phyloP scores from a whole-genome alignment of 2,888 invertebrate species.

The Trilocha varians region DNA sequence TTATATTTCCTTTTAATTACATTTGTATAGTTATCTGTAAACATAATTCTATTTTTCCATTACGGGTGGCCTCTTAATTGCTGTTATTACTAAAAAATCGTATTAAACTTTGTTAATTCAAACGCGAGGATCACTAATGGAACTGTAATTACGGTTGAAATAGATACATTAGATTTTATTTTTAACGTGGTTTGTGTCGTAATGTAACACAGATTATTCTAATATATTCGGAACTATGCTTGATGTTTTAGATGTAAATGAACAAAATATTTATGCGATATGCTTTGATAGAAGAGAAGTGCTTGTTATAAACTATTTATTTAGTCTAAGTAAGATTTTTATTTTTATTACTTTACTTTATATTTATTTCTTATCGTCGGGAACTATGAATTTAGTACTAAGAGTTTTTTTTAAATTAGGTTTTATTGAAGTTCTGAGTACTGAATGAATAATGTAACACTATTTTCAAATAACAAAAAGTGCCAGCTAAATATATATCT shows the following conservation, averaged over 20 bases:
- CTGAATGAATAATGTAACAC: too few species aligned
- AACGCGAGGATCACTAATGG: conserved; percentile 25
- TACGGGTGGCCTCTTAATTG: conserved; percentile 36
- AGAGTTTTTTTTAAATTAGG: too few species aligned
- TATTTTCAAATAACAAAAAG: background rate
- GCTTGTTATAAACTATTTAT: too few species aligned
- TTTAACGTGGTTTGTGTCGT: conserved; percentile 4
- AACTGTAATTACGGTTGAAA: conserved; percentile 18
- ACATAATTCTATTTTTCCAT: conserved; percentile 39
- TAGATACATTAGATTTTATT: background rate
- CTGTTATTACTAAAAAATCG: conserved; percentile 26
- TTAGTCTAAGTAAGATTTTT: too few species aligned
- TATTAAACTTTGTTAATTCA: conserved; percentile 22
- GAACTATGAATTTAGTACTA: too few species aligned
- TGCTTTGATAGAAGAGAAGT: too few species aligned
- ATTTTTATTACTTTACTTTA: too few species aligned
- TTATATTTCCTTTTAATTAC: conserved; percentile 17
- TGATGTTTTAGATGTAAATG: background rate
- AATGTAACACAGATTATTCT: background rate
- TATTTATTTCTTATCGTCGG: too few species aligned
- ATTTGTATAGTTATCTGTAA: conserved; percentile 25
- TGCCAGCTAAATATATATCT: background rate
- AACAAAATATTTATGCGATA: too few species aligned
- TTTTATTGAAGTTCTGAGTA: too few species aligned
- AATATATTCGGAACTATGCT: background rate